Conservation (phyloP, 2,113 vertebrate genomes). For the Spheniscus mendiculus region DNA sequence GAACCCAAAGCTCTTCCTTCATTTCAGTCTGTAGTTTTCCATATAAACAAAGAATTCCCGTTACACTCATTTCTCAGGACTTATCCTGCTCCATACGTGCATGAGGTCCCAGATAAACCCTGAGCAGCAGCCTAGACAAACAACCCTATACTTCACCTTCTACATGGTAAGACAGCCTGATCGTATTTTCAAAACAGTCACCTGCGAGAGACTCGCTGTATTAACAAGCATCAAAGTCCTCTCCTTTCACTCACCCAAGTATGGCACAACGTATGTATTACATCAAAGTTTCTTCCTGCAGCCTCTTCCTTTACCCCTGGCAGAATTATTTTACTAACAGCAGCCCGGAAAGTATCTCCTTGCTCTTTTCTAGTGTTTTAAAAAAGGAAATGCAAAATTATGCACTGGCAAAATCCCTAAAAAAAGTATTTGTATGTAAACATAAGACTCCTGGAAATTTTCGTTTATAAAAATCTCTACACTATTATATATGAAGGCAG, state of each 20-base stretch:
- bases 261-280: background rate
- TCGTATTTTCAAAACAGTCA: background rate
- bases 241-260: background rate
- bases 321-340: background rate
- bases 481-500: background rate
- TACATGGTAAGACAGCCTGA: background rate
- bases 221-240: background rate
- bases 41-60: background rate
- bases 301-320: background rate
- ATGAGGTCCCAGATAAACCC: background rate
- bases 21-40: background rate
- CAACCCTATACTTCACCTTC: background rate
- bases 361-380: background rate
- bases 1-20: background rate
- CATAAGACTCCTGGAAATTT: background rate
- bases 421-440: background rate
- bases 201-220: background rate
- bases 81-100: background rate
- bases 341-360: background rate
- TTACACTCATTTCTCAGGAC: background rate
- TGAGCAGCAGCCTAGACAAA: slow-evolving; percentile 27
- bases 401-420: background rate
- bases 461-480: background rate
- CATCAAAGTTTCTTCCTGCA: background rate
- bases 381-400: background rate